Conservation (phyloP, 1,140 invertebrate genomes). For the Himalopsyche phryganea region DNA sequence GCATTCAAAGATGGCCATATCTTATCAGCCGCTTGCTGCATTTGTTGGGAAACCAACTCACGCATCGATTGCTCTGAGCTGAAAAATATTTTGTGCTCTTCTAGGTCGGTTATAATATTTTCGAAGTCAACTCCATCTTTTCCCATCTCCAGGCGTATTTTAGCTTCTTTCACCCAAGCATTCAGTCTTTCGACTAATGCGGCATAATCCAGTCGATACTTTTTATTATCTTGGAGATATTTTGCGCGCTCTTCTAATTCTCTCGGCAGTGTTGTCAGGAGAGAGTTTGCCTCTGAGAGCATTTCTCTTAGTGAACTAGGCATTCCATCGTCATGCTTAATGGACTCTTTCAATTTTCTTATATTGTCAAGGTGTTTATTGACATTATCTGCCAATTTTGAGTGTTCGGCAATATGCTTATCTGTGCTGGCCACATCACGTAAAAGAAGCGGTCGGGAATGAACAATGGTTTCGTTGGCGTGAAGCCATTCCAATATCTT, state of each 20-base stretch:
- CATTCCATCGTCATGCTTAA: slow-evolving; percentile 70
- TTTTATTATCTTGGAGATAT: slow-evolving; percentile 77
- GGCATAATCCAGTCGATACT: slow-evolving; percentile 70
- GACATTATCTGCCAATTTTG: slow-evolving; percentile 65
- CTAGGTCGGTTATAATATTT: slow-evolving; percentile 74
- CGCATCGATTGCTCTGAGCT: slow-evolving; percentile 72
- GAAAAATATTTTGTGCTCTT: slow-evolving; percentile 84
- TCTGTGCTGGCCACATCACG: slow-evolving; percentile 77
- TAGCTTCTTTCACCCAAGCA: slow-evolving; percentile 82
- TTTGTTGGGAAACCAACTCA: slow-evolving; percentile 74
- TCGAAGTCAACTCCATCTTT: slow-evolving; percentile 86
- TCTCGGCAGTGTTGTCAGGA: slow-evolving; percentile 71
- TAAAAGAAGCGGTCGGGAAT: slow-evolving; percentile 76
- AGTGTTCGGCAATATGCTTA: slow-evolving; percentile 76
- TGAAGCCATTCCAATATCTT: slow-evolving; percentile 81
- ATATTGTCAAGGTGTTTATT: slow-evolving; percentile 69
- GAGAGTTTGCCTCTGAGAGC: slow-evolving; percentile 74
- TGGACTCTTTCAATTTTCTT: slow-evolving; percentile 62
- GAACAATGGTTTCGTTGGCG: slow-evolving; percentile 76
- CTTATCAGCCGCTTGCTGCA: slow-evolving; percentile 79
- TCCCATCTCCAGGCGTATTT: slow-evolving; percentile 69
- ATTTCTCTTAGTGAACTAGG: slow-evolving; percentile 76
- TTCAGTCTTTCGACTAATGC: slow-evolving; percentile 72
- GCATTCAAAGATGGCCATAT: slow-evolving; percentile 80
- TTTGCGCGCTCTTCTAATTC: slow-evolving; percentile 75